Base-by-base conservation (phyloP, 64 coral and sea anemone species). In the Cladopsammia gracilis region DNA sequence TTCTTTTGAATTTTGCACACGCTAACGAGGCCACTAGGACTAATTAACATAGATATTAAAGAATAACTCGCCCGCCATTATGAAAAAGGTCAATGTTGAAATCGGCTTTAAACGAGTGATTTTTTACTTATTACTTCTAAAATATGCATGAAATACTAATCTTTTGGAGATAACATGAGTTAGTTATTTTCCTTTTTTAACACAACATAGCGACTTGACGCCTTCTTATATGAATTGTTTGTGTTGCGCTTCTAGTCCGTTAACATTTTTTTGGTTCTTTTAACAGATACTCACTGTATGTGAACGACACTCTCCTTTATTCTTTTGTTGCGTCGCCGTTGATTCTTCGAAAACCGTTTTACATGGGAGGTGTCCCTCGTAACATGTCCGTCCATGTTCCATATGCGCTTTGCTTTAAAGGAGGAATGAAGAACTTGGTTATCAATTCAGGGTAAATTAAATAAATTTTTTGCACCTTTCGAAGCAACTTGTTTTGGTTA, bases 281-380 rank as follows among this genome's bases (percentile, higher is more conserved):
- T 83, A 66, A 5, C 73, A 96, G 95, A 34, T 96, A 96, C 75
- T 54, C 25, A n/a, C 85, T 96, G 13, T 70, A 48, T 44, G 69
- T 89, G 14, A 80, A 97, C 26, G 58, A 86, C 34, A 45, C 54
- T 7, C 67, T 90, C 19, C 25, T 94, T 57, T 57, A 50, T 25
- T 62, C 73, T 12, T 89, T 79, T 50, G 14, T 51, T 51, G 70
- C n/a, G 19, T 77, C 50, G 53, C 65, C 54, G 7, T 5, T 95
- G 15, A 60, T 25, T 59, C 48, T 90, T 23, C 46, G 79, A 20
- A 60, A 71, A 2, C 61, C 86, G 22, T 34, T 95, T 44, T 95
- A 95, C 48, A 58, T 98, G 2, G 96, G 96, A 10, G 96, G 96
- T 48, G 50, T 98, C 64, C 85, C 93, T 4, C 45, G 6, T 6